A percentile compares a stretch with the other conserved stretches of the same genome.
Evolutionary conservation across 2,888 invertebrate species (phyloP).

Genomic region (Mesorhabditis belari): DNA sequence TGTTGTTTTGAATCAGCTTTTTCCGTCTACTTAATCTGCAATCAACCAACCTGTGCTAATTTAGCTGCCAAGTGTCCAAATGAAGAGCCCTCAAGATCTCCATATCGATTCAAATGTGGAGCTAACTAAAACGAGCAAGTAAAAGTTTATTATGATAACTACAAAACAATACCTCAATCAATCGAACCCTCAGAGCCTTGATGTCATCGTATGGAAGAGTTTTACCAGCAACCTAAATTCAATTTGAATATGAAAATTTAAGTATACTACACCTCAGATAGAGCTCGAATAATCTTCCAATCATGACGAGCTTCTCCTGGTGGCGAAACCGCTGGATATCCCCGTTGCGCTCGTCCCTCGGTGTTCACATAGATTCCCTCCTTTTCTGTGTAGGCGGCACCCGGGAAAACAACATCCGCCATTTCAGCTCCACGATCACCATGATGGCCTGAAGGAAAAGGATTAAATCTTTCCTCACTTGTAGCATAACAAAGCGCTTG

Average conservation of each 20-base stretch:
- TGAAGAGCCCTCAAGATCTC: constrained; percentile 65
- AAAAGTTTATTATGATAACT: not conserved
- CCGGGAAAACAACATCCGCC: constrained; percentile 84
- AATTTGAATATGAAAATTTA: not conserved
- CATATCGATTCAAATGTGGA: constrained; percentile 79
- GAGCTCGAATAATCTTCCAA: constrained; percentile 94
- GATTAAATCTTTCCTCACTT: too few species aligned
- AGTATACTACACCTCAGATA: constrained; percentile 69
- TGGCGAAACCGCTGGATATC: constrained; percentile 47
- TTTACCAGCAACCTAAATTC: constrained; percentile 57
- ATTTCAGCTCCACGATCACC: constrained; percentile 86
- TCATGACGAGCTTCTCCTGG: constrained; percentile 74
- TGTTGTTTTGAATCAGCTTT: too few species aligned
- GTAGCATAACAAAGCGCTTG: not conserved
- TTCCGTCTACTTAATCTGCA: too few species aligned
- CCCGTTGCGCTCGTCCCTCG: constrained; percentile 74
- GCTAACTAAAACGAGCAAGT: constrained; percentile 61
- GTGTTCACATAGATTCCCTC: constrained; percentile 94
- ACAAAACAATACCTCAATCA: constrained; percentile 62
- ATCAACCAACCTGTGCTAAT: not conserved
- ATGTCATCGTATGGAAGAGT: constrained; percentile 79
- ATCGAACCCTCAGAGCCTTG: constrained; percentile 72
- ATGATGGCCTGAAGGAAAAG: constrained; percentile 74
- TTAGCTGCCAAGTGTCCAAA: not conserved
- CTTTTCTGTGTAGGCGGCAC: constrained; percentile 97